phyloP scores from a whole-genome alignment of 2,888 invertebrate genomes.

The Adineta ricciae region DNA sequence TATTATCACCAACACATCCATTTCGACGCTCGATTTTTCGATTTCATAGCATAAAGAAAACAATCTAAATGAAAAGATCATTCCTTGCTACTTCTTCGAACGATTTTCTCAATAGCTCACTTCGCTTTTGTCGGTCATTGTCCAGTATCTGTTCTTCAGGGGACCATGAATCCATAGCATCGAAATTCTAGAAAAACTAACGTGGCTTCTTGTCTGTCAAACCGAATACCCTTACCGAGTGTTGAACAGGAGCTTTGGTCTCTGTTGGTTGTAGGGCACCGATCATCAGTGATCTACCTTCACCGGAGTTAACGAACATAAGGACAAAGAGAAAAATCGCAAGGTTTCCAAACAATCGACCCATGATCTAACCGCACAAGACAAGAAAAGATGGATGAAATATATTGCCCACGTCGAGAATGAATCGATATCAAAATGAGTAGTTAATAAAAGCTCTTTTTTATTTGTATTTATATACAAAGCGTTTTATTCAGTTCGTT shows the following conservation, averaged over 20 bases:
- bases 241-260: not conserved
- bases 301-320: not conserved
- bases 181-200: not conserved
- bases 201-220: not conserved
- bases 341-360: not conserved
- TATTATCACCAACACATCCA: not conserved
- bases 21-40: not conserved
- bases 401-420: not conserved
- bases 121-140: not conserved
- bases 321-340: not conserved
- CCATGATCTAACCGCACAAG: not conserved
- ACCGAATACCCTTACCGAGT: not conserved
- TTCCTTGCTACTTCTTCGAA: not conserved
- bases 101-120: not conserved
- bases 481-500: not conserved
- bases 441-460: not conserved
- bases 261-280: not conserved
- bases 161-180: not conserved
- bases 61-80: not conserved
- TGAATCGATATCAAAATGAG: not conserved
- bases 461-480: not conserved
- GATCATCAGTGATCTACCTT: not conserved
- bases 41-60: not conserved
- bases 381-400: no score
- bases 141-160: not conserved